Percentiles rank a stretch among this genome's conserved stretches.
Evolutionary conservation across 2,113 vertebrate species (phyloP).

Genomic region (Edolisoma coerulescens): DNA sequence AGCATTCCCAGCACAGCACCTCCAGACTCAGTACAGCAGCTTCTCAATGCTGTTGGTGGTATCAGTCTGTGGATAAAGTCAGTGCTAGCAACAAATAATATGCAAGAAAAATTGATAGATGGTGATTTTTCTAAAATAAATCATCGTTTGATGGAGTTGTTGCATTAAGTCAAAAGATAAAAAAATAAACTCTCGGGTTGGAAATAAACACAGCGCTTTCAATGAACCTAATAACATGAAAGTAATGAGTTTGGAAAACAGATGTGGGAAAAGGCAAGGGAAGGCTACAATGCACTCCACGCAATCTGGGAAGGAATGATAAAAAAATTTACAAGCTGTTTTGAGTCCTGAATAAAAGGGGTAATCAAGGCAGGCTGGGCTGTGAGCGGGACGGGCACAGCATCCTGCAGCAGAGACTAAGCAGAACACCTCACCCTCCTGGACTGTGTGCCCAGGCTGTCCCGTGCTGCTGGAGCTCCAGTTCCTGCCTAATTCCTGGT

Average conservation of each 20-base stretch:
- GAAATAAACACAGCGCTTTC: constrained; percentile 52
- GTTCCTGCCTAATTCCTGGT: not conserved
- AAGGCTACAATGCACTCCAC: constrained; percentile 48
- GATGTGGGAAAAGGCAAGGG: constrained; percentile 70
- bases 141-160: not conserved
- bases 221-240: constrained; percentile 72
- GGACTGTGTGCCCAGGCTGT: constrained; percentile 9
- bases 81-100: not conserved
- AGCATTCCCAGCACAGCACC: not conserved
- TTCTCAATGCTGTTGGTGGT: not conserved
- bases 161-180: constrained; percentile 31
- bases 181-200: constrained; percentile 28
- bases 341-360: constrained; percentile 73
- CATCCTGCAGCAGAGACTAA: constrained; percentile 74
- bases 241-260: constrained; percentile 80
- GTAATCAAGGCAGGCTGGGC: constrained; percentile 73
- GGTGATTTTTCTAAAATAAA: not conserved
- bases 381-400: constrained; percentile 61
- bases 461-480: constrained; percentile 2
- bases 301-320: constrained; percentile 74
- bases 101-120: not conserved
- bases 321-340: constrained; percentile 82
- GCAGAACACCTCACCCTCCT: constrained; percentile 65
- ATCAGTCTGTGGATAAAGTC: not conserved
- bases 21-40: not conserved